Percentiles rank a stretch among this genome's conserved stretches.
These are phyloP conservation scores for Simalia tracyae DNA, from an alignment of 2,797 vertebrate species.

Conservation along the genomic window DNA sequence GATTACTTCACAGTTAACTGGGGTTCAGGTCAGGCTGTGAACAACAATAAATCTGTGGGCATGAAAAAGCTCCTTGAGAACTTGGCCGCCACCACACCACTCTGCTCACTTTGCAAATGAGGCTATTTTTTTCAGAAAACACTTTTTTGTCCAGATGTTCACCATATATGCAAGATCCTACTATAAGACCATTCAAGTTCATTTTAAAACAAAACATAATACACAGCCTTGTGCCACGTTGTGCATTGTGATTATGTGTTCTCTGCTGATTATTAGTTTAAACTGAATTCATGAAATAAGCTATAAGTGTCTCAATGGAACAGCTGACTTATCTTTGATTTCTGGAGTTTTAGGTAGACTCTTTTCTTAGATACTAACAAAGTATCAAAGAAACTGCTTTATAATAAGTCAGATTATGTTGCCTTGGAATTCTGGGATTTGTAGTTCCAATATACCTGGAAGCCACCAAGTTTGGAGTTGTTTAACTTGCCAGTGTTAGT, in stretches of 20 bases:
- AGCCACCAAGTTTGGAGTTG: no score
- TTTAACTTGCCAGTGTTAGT: no score
- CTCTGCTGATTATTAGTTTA: background rate
- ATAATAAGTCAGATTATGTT: background rate
- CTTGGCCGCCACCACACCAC: background rate
- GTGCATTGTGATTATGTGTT: background rate
- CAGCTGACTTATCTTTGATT: background rate
- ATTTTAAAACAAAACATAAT: constrained; percentile 10
- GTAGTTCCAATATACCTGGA: no score
- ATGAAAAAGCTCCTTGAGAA: constrained; percentile 9
- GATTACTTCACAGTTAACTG: background rate
- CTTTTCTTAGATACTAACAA: background rate
- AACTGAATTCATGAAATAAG: constrained; percentile 19
- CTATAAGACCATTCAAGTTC: background rate
- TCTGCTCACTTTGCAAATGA: background rate
- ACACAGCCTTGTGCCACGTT: constrained; percentile 6
- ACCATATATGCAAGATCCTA: background rate
- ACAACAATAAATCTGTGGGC: background rate
- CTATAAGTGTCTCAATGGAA: constrained; percentile 11
- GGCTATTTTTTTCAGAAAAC: background rate
- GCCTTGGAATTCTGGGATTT: no score
- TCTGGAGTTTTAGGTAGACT: background rate
- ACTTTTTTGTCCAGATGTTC: constrained; percentile 2
- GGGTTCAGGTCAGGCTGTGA: background rate
- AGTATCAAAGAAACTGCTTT: background rate